Conservation (phyloP, 2,797 vertebrate genomes). For the Paratrypauchen microcephalus region DNA sequence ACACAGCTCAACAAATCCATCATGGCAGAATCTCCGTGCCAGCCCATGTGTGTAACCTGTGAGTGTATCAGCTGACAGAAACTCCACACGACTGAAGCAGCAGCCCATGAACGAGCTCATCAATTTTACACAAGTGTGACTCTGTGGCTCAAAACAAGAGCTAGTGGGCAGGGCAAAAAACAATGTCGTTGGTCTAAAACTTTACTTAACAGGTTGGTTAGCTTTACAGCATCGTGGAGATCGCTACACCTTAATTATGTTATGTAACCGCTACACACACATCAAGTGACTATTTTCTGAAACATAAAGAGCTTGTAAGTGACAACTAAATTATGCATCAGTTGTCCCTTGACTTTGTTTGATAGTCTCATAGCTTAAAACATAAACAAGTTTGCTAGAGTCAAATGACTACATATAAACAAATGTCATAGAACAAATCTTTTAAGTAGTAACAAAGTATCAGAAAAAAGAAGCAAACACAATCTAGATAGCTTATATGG, state of each 20-base stretch:
- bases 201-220: constrained; percentile 4
- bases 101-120: constrained; percentile 63
- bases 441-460: not conserved
- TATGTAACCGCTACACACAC: not conserved
- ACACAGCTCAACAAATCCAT: constrained; percentile 18
- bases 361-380: not conserved
- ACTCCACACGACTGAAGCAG: constrained; percentile 61
- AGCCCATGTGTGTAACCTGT: constrained; percentile 25
- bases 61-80: constrained; percentile 65
- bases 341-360: constrained; percentile 18
- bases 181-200: constrained; percentile 26
- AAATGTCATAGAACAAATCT: constrained; percentile 15
- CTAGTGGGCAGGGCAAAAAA: constrained; percentile 15
- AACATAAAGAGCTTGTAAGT: not conserved
- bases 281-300: not conserved
- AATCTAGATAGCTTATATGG: not conserved
- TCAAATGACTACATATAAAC: not conserved
- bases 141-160: constrained; percentile 61
- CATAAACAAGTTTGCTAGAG: too few species aligned
- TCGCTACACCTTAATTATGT: not conserved
- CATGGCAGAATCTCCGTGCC: constrained; percentile 20
- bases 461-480: constrained; percentile 24
- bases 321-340: constrained; percentile 10
- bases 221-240: constrained; percentile 13
- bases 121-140: constrained; percentile 66